phyloP scores from a whole-genome alignment of 1,140 invertebrate species.

The Anastrepha ludens region DNA sequence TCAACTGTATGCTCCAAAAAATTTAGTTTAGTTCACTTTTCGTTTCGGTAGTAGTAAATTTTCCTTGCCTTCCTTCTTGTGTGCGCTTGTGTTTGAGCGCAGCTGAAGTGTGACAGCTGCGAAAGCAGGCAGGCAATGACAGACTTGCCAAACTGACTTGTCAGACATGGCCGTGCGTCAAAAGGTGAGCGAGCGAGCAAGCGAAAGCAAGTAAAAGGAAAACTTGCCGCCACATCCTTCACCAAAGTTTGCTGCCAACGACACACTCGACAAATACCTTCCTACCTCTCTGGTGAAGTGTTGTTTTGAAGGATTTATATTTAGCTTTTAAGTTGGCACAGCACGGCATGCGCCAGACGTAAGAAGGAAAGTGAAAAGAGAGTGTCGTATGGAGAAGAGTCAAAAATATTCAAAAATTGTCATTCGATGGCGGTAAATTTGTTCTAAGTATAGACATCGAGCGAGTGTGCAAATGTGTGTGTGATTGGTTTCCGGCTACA shows the following conservation, averaged over 20 bases:
- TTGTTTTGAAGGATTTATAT: slow-evolving; percentile 50
- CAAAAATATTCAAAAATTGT: slow-evolving; percentile 29
- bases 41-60: neutral
- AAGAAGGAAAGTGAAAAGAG: neutral
- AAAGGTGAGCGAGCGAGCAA: too few relatives aligned
- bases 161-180: neutral
- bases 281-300: neutral
- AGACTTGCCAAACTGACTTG: slow-evolving; percentile 48
- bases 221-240: slow-evolving; percentile 31
- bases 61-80: neutral
- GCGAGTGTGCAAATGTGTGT: neutral
- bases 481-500: neutral
- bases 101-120: neutral
- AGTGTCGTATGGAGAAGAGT: neutral
- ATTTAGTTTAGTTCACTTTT: neutral
- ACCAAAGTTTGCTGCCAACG: slow-evolving; percentile 4
- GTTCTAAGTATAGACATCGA: neutral
- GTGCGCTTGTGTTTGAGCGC: neutral
- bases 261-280: neutral
- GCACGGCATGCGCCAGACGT: neutral
- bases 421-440: slow-evolving; percentile 5
- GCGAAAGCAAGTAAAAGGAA: slow-evolving; percentile 9
- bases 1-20: neutral
- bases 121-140: slow-evolving; percentile 18
- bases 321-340: slow-evolving; percentile 34